Conservation (phyloP, 2,113 vertebrate species). For the Leucoraja erinaceus region DNA sequence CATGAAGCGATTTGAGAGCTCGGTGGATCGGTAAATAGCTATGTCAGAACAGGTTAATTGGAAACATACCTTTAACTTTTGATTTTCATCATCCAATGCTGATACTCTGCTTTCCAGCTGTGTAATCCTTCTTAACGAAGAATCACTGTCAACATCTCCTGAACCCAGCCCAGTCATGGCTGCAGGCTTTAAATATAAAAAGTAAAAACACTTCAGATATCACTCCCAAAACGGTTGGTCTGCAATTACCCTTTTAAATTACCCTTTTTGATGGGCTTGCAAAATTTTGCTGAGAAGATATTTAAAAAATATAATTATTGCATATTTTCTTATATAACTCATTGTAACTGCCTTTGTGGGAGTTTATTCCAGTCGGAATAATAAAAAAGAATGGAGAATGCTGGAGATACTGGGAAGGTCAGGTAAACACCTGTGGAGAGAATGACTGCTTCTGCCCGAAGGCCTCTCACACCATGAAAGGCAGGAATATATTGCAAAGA, state of each 20-base stretch:
- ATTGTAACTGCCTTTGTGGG: not conserved
- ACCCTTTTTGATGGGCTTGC: not conserved
- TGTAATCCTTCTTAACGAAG: conserved; percentile 43
- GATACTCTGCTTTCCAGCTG: conserved; percentile 66
- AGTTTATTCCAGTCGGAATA: too few species aligned
- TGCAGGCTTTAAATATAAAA: conserved; percentile 49
- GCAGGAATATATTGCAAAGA: too few species aligned
- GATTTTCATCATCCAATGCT: conserved; percentile 61
- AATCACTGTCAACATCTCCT: conserved; percentile 44
- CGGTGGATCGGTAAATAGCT: not conserved
- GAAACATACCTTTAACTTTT: conserved; percentile 71
- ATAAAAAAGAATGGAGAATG: too few species aligned
- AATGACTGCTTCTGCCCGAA: too few species aligned
- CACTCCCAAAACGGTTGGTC: not conserved
- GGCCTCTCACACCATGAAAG: too few species aligned
- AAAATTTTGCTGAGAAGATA: not conserved
- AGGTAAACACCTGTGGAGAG: too few species aligned
- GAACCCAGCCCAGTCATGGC: conserved; percentile 39
- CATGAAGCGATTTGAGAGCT: too few species aligned
- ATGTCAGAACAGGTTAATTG: not conserved
- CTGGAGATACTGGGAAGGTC: too few species aligned
- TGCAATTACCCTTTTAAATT: not conserved
- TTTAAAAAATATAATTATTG: not conserved
- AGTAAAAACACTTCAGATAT: not conserved
- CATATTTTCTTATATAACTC: not conserved